phyloP scores from a whole-genome alignment of 1,140 invertebrate species.

The Lineus longissimus region DNA sequence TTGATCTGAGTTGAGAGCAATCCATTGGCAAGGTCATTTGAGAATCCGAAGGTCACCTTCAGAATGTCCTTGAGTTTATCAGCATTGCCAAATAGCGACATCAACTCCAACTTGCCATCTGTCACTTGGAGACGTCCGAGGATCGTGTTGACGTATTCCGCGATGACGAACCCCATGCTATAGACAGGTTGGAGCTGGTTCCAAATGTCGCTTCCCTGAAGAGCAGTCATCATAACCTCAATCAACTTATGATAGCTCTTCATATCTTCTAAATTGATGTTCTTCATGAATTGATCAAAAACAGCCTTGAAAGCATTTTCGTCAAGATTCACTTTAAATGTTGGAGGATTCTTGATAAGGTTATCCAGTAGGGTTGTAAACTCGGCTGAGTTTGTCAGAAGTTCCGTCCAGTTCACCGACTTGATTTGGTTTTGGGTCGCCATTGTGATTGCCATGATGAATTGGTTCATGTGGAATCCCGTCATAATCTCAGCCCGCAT shows the following conservation, averaged over 20 bases:
- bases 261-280: neutral
- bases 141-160: constrained; percentile 1
- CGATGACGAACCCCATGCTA: neutral
- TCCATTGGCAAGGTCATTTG: neutral
- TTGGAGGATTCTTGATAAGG: neutral
- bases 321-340: neutral
- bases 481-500: neutral
- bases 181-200: neutral
- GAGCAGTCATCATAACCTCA: neutral
- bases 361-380: neutral
- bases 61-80: neutral
- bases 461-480: neutral
- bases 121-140: neutral
- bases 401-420: neutral
- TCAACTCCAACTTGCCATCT: neutral
- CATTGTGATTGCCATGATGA: neutral
- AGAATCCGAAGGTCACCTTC: neutral
- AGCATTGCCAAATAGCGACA: neutral
- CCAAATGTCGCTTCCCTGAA: neutral
- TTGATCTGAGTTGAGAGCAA: constrained; percentile 1
- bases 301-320: neutral
- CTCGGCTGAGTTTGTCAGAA: neutral
- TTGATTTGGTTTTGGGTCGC: neutral
- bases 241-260: constrained; percentile 1
- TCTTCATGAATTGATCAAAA: neutral